A percentile compares a stretch with the other conserved stretches of the same genome.
phyloP scores from a whole-genome alignment of 2,113 vertebrate genomes.

The Colistium nudipinnis region DNA sequence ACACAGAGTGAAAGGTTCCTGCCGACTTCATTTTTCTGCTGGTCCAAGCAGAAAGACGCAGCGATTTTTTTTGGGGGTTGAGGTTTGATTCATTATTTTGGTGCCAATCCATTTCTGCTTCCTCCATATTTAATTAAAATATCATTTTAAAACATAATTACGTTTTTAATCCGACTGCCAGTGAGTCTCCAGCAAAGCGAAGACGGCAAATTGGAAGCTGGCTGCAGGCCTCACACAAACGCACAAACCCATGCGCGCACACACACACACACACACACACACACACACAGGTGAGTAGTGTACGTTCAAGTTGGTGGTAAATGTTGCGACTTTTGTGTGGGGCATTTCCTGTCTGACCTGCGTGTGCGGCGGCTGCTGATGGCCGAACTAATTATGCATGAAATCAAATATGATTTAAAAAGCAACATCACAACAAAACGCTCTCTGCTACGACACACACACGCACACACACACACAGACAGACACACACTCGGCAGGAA shows the following conservation, averaged over 20 bases:
- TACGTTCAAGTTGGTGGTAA: conserved; percentile 8
- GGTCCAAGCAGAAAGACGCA: conserved; percentile 88
- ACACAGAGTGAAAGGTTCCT: conserved; percentile 86
- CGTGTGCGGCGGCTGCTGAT: conserved; percentile 59
- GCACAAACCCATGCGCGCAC: conserved; percentile 2
- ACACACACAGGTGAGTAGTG: conserved; percentile 12
- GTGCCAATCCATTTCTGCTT: conserved; percentile 97
- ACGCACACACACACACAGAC: conserved; percentile 13
- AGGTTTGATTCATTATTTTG: conserved; percentile 99
- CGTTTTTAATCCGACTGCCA: conserved; percentile 92
- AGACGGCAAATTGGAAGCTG: conserved; percentile 64
- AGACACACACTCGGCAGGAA: conserved; percentile 47
- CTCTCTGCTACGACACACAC: conserved; percentile 1
- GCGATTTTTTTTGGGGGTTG: conserved; percentile 73
- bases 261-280: conserved; percentile 21
- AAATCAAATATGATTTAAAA: conserved; percentile 83
- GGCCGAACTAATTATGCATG: conserved; percentile 82
- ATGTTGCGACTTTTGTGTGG: conserved; percentile 18
- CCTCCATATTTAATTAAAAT: conserved; percentile 99
- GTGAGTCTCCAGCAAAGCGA: conserved; percentile 74
- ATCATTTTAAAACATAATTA: conserved; percentile 99
- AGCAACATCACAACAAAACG: conserved; percentile 67
- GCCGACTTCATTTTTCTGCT: conserved; percentile 91
- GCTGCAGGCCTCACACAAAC: conserved; percentile 29
- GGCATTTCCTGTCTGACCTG: conserved; percentile 9